Conservation (phyloP, 2,888 invertebrate genomes). For the Dryomyza anilis region DNA sequence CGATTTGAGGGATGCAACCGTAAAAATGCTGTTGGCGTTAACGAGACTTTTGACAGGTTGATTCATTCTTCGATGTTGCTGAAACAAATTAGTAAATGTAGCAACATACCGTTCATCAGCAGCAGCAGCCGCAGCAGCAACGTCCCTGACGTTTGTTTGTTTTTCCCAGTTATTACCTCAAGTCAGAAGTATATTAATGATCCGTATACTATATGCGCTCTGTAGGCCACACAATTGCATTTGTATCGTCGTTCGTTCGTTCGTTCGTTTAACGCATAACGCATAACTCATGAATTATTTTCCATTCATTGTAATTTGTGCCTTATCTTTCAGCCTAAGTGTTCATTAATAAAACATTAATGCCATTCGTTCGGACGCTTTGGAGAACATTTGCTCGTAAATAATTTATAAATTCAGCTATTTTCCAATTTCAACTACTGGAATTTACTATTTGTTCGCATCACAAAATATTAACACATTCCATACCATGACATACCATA, state of each 20-base stretch:
- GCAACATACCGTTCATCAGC: too few relatives aligned
- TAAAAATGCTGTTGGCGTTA: constrained; percentile 57
- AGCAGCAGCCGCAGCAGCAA: too few relatives aligned
- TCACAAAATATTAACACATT: constrained; percentile 37
- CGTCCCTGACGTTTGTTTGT: neutral
- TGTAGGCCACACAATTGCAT: neutral
- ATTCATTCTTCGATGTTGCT: constrained; percentile 49
- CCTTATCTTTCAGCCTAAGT: constrained; percentile 6
- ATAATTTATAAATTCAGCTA: constrained; percentile 49
- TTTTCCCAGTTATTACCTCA: too few relatives aligned
- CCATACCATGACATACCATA: neutral
- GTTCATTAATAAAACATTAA: constrained; percentile 54
- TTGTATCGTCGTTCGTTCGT: neutral
- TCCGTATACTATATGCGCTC: too few relatives aligned
- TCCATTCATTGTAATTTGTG: constrained; percentile 18
- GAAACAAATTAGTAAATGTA: constrained; percentile 3
- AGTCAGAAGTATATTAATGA: too few relatives aligned
- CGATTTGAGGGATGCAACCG: constrained; percentile 47
- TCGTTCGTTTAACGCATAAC: neutral
- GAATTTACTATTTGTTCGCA: constrained; percentile 49
- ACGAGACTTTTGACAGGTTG: constrained; percentile 60
- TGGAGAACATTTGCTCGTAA: constrained; percentile 32
- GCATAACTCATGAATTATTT: constrained; percentile 17
- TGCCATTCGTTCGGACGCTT: constrained; percentile 8
- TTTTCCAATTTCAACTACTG: constrained; percentile 49